Base-by-base conservation (phyloP, 2,888 invertebrate species). In the Nemotelus nigrinus region DNA sequence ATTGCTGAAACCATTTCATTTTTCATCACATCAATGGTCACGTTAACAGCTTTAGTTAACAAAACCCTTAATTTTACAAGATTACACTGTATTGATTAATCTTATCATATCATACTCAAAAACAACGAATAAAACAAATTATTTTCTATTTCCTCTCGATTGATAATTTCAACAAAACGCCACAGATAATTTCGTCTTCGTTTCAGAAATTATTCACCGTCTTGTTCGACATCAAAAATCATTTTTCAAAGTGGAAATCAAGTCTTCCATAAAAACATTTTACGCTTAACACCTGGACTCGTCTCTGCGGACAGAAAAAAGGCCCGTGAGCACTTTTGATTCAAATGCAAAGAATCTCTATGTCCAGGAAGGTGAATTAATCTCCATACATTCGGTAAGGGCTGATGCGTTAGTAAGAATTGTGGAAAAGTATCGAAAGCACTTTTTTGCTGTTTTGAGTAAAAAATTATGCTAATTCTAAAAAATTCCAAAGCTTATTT, bases 211-310 rank as follows among this genome's bases (percentile, higher is more conserved):
- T 58, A 58, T 72, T 58, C 57, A 57, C 45, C 58, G 44, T 72
- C 57, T 72, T 72, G 71, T 50, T 72, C 6, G 39, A 58, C 71
- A 72, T 58, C 71, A 58, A 58, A 72, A 72, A 58, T 45, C 57
- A 72, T 72, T 72, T 58, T 44, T 72, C 71, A 58, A 72, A 44
- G 47, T 58, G 57, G 45, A 72, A 72, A 58, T 72, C 71, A 72
- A 57, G 71, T 72, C 45, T 8, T 48, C 58, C 71, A 45, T 58
- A 45, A 57, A 25, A 72, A 58, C 44, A 58, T 58, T 72, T 58
- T 25, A 58, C 71, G 57, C 58, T 58, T 58, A 72, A 58, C 58
- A 72, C 71, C 71, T 72, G 71, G 57, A 72, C 0, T 57, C 58
- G 58, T 72, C 58, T 72, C 71, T 57, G 58, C 43, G 58, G 71